Conservation (phyloP, 1,140 invertebrate genomes). For the Lucilia sericata region DNA sequence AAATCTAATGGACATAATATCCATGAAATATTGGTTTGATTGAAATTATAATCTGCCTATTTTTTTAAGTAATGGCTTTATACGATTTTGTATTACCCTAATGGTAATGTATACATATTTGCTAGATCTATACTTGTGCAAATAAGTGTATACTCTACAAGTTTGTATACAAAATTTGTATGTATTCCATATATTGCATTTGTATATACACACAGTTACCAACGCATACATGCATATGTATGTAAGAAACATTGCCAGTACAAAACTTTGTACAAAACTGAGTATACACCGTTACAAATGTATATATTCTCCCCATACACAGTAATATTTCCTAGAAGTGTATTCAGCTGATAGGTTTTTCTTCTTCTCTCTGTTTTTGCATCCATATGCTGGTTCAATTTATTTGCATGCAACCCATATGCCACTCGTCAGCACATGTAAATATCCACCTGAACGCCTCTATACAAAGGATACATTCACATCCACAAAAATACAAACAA, state of each 20-base stretch:
- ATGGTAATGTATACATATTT: too few species aligned
- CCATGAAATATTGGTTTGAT: too few species aligned
- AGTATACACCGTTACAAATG: not conserved
- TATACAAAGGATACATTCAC: conserved; percentile 10
- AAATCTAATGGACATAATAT: too few species aligned
- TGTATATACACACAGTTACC: not conserved
- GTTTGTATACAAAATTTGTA: not conserved
- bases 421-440: conserved; percentile 28
- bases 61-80: too few species aligned
- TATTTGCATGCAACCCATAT: conserved; percentile 38
- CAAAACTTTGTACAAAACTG: not conserved
- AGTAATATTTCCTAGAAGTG: not conserved
- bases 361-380: not conserved
- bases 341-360: not conserved
- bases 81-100: too few species aligned
- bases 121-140: too few species aligned
- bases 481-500: not conserved
- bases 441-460: conserved; percentile 30
- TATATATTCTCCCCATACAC: not conserved
- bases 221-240: too few species aligned
- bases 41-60: too few species aligned
- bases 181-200: not conserved
- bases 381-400: conserved; percentile 32
- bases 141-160: too few species aligned
- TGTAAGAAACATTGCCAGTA: not conserved